Evolutionary conservation across 2,888 invertebrate species (phyloP), one percentile per base, ranked within the genome.

Genomic region (Isotomurus palustris): DNA sequence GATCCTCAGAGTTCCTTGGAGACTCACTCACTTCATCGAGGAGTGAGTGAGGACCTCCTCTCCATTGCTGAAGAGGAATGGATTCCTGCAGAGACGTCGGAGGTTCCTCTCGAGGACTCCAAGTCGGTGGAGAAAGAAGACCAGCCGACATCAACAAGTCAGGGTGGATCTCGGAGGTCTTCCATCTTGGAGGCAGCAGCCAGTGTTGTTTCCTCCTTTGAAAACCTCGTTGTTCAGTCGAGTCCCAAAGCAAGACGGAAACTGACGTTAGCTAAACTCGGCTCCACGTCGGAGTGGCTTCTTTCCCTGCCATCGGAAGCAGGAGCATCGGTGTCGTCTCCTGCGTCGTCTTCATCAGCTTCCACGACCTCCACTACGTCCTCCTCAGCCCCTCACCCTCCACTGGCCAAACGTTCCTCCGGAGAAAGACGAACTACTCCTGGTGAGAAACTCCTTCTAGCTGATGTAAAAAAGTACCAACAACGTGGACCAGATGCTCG

Each of bases 151-250:
- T n/a, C n/a, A n/a, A n/a, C n/a, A n/a, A n/a, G n/a, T n/a, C 6
- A 10, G 19, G n/a, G n/a, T n/a, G n/a, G n/a, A n/a, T n/a, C n/a
- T n/a, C 10, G 40, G 19, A 57, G 57, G 14, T 57, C 54, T 0
- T 47, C 52, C 2, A 74, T 85, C 17, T 73, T 85, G 47, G 84
- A 84, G 73, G 84, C 85, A 1, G 84, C 83, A 1, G 84, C 84
- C 45, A 82, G 82, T 64, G 80, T 81, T 0, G 84, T 84, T 1
- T 83, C 80, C 67, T 81, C 83, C 1, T 72, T 85, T 44, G 86
- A 86, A 70, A 83, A 83, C 72, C 81, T 82, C 29, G 83, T 83
- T 1, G 43, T 47, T 8, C 35, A 51, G 73, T 80, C 80, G 17
- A 83, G 83, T 71, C 82, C 83, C 27, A 75, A 80, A 63, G 76